A percentile compares a stretch with the other conserved stretches of the same genome.
phyloP scores from a whole-genome alignment of 2,888 invertebrate genomes.

The Phania funesta region DNA sequence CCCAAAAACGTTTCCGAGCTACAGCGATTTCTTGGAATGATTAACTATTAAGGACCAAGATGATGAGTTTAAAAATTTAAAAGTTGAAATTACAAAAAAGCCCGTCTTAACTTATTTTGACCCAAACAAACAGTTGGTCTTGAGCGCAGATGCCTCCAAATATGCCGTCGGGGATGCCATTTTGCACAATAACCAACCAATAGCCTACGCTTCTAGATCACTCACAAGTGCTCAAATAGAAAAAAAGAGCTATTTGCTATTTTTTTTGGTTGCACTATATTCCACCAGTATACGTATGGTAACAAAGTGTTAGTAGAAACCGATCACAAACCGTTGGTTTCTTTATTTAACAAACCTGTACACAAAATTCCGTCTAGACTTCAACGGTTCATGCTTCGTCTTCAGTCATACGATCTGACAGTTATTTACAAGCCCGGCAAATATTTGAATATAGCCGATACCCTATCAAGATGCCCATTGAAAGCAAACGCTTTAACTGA shows the following conservation, averaged over 20 bases:
- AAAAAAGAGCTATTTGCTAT: conserved; percentile 66
- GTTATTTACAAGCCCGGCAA: conserved; percentile 8
- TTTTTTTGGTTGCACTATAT: conserved; percentile 58
- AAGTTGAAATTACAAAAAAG: conserved; percentile 27
- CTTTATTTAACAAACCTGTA: too few relatives aligned
- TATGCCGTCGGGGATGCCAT: too few relatives aligned
- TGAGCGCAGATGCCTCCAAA: conserved; percentile 54
- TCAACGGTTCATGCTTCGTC: conserved; percentile 2
- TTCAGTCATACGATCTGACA: conserved; percentile 10
- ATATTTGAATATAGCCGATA: conserved; percentile 22
- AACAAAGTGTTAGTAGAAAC: conserved; percentile 42
- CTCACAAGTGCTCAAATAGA: conserved; percentile 45
- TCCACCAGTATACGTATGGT: conserved; percentile 62
- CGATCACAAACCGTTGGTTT: conserved; percentile 11
- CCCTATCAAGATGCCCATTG: not conserved
- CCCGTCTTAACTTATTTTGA: conserved; percentile 52
- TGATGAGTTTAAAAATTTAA: conserved; percentile 36
- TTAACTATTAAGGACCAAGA: conserved; percentile 59
- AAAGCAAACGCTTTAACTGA: not conserved
- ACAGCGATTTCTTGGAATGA: conserved; percentile 56
- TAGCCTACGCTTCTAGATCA: conserved; percentile 38
- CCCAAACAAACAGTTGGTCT: conserved; percentile 25
- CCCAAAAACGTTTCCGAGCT: conserved; percentile 26
- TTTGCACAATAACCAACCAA: too few relatives aligned
- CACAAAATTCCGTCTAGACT: too few relatives aligned